Conservation (phyloP, 2,113 vertebrate species). For the Lepisosteus osseus region DNA sequence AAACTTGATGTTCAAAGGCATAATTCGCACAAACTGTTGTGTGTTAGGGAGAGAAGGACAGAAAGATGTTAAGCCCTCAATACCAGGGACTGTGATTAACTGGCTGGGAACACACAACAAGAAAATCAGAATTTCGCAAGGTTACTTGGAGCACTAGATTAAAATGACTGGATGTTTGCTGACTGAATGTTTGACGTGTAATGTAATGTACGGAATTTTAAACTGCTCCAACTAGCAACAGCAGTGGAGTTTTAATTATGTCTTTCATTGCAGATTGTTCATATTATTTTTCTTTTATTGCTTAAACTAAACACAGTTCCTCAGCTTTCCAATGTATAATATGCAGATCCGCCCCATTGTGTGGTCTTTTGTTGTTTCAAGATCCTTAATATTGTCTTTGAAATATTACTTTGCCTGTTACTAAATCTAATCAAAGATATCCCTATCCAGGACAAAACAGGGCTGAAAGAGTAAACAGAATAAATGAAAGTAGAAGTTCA, state of each 20-base stretch:
- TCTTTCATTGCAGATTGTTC: background rate
- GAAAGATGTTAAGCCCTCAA: background rate
- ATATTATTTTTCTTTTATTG: too few relatives aligned
- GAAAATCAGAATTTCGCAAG: constrained; percentile 1
- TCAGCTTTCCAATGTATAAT: too few relatives aligned
- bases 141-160: background rate
- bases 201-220: background rate
- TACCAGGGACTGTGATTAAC: background rate
- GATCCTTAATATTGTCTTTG: background rate
- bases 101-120: background rate
- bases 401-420: constrained; percentile 3
- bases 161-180: background rate
- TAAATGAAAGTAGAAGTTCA: background rate
- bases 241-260: background rate
- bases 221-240: background rate
- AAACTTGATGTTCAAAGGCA: constrained; percentile 37
- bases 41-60: constrained; percentile 7
- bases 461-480: background rate
- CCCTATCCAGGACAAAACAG: background rate
- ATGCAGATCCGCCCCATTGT: too few relatives aligned
- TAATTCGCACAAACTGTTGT: constrained; percentile 38
- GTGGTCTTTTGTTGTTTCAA: background rate
- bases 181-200: background rate
- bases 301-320: too few relatives aligned
- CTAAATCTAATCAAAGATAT: background rate